Evolutionary conservation across 2,113 vertebrate species (phyloP).

Genomic region (Sisor rabdophorus): DNA sequence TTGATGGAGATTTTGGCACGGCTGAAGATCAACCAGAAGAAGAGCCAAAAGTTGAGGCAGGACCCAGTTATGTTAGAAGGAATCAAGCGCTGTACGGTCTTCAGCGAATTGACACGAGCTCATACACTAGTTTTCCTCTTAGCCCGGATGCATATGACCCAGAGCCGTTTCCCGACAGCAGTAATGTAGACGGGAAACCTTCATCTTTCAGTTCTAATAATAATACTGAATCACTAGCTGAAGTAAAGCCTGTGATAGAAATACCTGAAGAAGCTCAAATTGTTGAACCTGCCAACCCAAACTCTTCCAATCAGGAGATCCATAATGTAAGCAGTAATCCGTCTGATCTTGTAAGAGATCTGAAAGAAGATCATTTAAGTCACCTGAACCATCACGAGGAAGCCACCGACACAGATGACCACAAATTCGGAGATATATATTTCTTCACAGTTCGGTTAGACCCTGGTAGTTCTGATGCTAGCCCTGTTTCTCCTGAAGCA

Average conservation of each 20-base stretch:
- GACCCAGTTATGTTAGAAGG: constrained; percentile 25
- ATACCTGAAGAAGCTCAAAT: background rate
- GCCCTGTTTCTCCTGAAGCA: constrained; percentile 39
- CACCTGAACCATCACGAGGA: background rate
- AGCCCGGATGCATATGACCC: constrained; percentile 41
- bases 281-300: constrained; percentile 12
- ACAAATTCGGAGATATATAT: constrained; percentile 50
- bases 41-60: constrained; percentile 12
- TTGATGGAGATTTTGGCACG: constrained; percentile 33
- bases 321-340: constrained; percentile 11
- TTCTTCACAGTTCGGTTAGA: constrained; percentile 49
- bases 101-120: constrained; percentile 44
- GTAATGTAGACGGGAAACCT: background rate
- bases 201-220: background rate
- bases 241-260: constrained; percentile 22
- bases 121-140: constrained; percentile 46
- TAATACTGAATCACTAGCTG: background rate
- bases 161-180: constrained; percentile 4
- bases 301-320: background rate
- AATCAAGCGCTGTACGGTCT: constrained; percentile 37
- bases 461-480: constrained; percentile 42
- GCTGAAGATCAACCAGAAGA: constrained; percentile 26
- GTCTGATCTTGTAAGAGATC: background rate
- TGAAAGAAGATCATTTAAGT: constrained; percentile 1
- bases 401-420: constrained; percentile 26